phyloP scores from a whole-genome alignment of 1,140 invertebrate species.

The Pogonus chalceus region DNA sequence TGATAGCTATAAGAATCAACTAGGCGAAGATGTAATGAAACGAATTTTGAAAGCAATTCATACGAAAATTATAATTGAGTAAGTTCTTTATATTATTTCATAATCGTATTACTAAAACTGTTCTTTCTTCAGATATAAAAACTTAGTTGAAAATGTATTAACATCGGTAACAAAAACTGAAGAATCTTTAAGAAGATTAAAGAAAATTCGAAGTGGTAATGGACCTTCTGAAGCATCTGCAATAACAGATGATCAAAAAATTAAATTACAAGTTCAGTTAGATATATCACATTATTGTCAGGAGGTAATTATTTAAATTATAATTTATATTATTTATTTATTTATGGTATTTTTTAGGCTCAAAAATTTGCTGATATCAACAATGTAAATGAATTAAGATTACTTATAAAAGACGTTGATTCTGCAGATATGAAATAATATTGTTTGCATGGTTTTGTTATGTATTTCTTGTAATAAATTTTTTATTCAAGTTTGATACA shows the following conservation, averaged over 20 bases:
- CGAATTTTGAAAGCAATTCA: slow-evolving; percentile 48
- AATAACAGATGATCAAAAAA: slow-evolving; percentile 1
- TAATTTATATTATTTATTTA: too few relatives aligned
- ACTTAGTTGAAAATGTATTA: not conserved
- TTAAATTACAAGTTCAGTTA: not conserved
- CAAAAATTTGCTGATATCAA: too few relatives aligned
- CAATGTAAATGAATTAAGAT: too few relatives aligned
- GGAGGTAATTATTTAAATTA: not conserved
- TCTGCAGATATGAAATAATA: too few relatives aligned
- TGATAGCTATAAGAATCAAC: slow-evolving; percentile 38
- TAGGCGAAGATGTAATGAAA: slow-evolving; percentile 41
- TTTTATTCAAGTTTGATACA: too few relatives aligned
- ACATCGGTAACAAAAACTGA: not conserved
- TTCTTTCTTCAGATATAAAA: not conserved
- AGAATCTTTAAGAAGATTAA: not conserved
- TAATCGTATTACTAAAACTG: not conserved
- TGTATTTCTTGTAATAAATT: too few relatives aligned
- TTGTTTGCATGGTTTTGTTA: too few relatives aligned
- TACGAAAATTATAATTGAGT: slow-evolving; percentile 56
- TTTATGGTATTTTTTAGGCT: too few relatives aligned
- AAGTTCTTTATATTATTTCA: slow-evolving; percentile 32
- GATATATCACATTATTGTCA: not conserved
- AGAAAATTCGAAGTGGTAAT: not conserved
- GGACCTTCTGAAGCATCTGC: not conserved
- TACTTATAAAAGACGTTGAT: too few relatives aligned